Conservation (phyloP, 2,797 vertebrate species). For the Paguma larvata region DNA sequence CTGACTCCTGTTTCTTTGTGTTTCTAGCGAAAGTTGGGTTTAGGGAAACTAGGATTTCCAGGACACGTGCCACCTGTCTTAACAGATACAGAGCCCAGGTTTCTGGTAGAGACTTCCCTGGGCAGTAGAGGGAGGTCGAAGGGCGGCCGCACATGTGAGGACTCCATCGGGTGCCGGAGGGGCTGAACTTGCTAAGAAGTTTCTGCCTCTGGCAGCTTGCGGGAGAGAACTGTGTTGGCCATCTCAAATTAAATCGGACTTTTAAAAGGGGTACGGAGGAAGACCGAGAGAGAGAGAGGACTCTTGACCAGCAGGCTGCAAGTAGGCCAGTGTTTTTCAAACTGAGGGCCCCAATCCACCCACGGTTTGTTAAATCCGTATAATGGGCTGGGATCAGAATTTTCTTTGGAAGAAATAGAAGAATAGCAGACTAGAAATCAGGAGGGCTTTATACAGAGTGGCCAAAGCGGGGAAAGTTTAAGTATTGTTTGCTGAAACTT, state of each 20-base stretch:
- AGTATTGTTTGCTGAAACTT: constrained; percentile 22
- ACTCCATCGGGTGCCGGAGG: background rate
- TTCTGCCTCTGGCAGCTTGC: background rate
- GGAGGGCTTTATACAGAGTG: background rate
- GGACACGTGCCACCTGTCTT: background rate
- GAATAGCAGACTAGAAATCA: constrained; percentile 21
- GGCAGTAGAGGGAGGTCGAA: background rate
- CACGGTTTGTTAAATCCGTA: constrained; percentile 11
- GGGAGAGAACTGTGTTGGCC: background rate
- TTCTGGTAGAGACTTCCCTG: background rate
- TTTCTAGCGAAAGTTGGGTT: background rate
- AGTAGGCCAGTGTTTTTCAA: constrained; percentile 40
- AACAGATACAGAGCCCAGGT: background rate
- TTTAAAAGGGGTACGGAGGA: background rate
- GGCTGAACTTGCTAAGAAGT: background rate
- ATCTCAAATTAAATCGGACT: background rate
- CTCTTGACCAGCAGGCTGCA: background rate
- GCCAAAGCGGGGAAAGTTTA: background rate
- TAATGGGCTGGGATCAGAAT: background rate
- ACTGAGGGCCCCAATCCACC: background rate
- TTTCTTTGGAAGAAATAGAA: background rate
- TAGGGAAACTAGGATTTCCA: constrained; percentile 23
- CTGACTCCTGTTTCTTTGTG: background rate
- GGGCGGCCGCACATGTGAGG: background rate
- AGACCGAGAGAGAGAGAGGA: background rate